These are phyloP conservation scores for Didymodactylos carnosus DNA, from an alignment of 2,888 invertebrate species.

Conservation along the genomic window DNA sequence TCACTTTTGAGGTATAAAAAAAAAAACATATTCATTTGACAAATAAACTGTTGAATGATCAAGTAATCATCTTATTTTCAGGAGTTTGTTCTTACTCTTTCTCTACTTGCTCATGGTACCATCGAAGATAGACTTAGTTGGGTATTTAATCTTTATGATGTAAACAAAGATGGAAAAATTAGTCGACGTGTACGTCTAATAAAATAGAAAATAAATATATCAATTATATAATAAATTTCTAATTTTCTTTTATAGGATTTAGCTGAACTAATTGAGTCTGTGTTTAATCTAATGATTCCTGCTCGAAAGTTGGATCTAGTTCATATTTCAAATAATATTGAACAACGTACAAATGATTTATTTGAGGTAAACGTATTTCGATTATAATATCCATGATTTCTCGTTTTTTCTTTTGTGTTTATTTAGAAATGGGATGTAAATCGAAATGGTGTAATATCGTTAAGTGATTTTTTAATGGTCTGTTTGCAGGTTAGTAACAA, in stretches of 20 bases:
- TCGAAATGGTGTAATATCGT: background rate
- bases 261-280: background rate
- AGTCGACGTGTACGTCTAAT: too few species aligned
- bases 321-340: background rate
- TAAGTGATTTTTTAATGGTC: background rate
- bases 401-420: background rate
- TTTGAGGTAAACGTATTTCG: background rate
- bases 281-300: background rate
- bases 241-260: background rate
- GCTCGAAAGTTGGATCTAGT: background rate
- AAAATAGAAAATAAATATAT: background rate
- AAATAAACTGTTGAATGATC: too few species aligned
- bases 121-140: background rate
- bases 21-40: too few species aligned
- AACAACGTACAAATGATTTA: background rate
- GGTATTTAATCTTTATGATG: background rate
- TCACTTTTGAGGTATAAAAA: too few species aligned
- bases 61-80: too few species aligned
- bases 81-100: background rate
- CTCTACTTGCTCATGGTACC: background rate
- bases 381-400: background rate
- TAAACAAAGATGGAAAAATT: background rate
- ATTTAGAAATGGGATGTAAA: background rate
- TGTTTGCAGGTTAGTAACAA: background rate
- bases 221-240: background rate